phyloP scores from a whole-genome alignment of 2,888 invertebrate species.

The Hypselothyrea guttata region DNA sequence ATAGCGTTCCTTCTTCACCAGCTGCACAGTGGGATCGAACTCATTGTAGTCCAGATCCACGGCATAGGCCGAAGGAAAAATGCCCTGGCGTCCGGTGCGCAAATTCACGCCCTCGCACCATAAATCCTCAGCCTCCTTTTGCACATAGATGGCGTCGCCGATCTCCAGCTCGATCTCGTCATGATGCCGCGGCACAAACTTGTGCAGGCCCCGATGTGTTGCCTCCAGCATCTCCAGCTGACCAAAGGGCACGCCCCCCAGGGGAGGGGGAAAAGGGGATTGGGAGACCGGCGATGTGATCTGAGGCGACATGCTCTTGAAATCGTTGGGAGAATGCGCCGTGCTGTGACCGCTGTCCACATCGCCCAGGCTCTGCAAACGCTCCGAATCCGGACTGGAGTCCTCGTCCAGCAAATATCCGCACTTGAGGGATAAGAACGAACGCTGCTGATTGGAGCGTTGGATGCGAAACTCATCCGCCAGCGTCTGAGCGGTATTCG shows the following conservation, averaged over 20 bases:
- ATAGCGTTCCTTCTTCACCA: slow-evolving; percentile 93
- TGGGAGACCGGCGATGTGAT: slow-evolving; percentile 85
- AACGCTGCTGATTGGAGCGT: slow-evolving; percentile 77
- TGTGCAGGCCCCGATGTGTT: slow-evolving; percentile 97
- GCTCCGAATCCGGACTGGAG: slow-evolving; percentile 93
- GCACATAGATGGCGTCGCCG: slow-evolving; percentile 98
- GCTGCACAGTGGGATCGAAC: slow-evolving; percentile 93
- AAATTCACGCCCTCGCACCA: slow-evolving; percentile 99
- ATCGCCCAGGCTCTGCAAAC: slow-evolving; percentile 88
- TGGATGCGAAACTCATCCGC: slow-evolving; percentile 84
- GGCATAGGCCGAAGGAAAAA: slow-evolving; percentile 98
- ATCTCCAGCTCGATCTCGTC: slow-evolving; percentile 98
- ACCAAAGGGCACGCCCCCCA: slow-evolving; percentile 90
- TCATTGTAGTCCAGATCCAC: slow-evolving; percentile 98
- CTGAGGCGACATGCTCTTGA: slow-evolving; percentile 91
- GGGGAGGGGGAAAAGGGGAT: slow-evolving; percentile 86
- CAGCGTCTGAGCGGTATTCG: slow-evolving; percentile 58
- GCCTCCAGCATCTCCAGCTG: slow-evolving; percentile 94
- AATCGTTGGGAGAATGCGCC: slow-evolving; percentile 94
- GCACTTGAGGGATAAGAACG: slow-evolving; percentile 88
- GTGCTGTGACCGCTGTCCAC: slow-evolving; percentile 96
- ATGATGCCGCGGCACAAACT: slow-evolving; percentile 96
- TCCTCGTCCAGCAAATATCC: slow-evolving; percentile 90
- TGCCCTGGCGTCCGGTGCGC: slow-evolving; percentile 95
- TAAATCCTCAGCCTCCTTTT: slow-evolving; percentile 97